Evolutionary conservation across 2,797 vertebrate genomes (phyloP).

Genomic region (Champsocephalus gunnari): DNA sequence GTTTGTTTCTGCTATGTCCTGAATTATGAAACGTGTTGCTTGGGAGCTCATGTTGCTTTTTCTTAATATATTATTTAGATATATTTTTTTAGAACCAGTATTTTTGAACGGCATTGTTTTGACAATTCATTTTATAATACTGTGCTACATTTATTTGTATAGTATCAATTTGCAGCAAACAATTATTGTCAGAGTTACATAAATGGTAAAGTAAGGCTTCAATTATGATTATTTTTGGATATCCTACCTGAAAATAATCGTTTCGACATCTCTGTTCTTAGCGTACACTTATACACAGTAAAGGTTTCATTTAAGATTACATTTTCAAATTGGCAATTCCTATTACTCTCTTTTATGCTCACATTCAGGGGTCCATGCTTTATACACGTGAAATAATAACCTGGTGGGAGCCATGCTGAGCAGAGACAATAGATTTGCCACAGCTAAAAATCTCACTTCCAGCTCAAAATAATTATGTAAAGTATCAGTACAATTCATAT

Average conservation of each 20-base stretch:
- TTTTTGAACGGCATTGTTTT: neutral
- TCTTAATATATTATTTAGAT: neutral
- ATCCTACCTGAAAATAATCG: neutral
- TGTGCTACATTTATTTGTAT: neutral
- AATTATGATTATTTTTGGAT: neutral
- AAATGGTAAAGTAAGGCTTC: neutral
- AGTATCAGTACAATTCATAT: slow-evolving; percentile 52
- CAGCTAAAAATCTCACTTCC: slow-evolving; percentile 49
- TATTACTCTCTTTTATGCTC: slow-evolving; percentile 20
- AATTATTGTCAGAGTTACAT: neutral
- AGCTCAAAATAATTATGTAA: slow-evolving; percentile 63
- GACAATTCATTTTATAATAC: neutral
- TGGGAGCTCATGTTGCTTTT: neutral
- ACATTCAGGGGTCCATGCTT: slow-evolving; percentile 16
- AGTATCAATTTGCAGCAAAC: neutral
- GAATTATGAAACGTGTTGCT: neutral
- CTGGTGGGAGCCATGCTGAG: slow-evolving; percentile 41
- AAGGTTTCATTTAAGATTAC: too few species aligned
- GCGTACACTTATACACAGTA: too few species aligned
- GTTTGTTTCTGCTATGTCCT: neutral
- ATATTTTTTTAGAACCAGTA: neutral
- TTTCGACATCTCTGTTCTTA: neutral
- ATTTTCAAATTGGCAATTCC: too few species aligned
- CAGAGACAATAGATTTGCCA: slow-evolving; percentile 51
- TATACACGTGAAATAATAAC: slow-evolving; percentile 59